A percentile compares a stretch with the other conserved stretches of the same genome.
Evolutionary conservation across 2,113 vertebrate genomes (phyloP).

Genomic region (Actenoides hombroni): DNA sequence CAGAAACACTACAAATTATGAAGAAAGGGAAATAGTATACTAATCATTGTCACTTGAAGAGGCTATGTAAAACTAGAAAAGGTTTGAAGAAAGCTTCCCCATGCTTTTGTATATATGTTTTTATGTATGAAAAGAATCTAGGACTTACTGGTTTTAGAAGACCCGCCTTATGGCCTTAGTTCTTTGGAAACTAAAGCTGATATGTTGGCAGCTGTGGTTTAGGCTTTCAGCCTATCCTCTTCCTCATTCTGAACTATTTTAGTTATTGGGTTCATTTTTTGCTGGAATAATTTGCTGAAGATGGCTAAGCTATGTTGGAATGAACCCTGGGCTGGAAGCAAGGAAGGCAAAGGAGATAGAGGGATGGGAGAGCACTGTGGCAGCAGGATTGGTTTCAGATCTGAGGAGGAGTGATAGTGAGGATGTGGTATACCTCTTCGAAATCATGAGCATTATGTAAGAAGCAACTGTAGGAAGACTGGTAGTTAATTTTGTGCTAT

Average conservation of each 20-base stretch:
- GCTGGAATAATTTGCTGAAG: neutral
- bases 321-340: neutral
- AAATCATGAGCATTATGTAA: neutral
- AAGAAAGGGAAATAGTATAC: neutral
- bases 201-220: neutral
- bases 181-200: neutral
- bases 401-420: neutral
- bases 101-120: neutral
- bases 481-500: neutral
- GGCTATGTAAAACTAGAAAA: neutral
- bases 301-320: neutral
- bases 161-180: rapidly evolving
- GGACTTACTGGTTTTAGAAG: neutral
- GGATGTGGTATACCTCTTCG: neutral
- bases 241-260: neutral
- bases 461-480: neutral
- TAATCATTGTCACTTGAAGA: neutral
- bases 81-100: neutral
- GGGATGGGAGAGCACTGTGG: neutral
- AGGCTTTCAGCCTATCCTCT: neutral
- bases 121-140: neutral
- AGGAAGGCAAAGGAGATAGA: neutral
- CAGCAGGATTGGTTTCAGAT: neutral
- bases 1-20: neutral
- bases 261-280: neutral